These are phyloP conservation scores for Harpagoxenus sublaevis DNA, from an alignment of 2,888 invertebrate species.

Conservation along the genomic window DNA sequence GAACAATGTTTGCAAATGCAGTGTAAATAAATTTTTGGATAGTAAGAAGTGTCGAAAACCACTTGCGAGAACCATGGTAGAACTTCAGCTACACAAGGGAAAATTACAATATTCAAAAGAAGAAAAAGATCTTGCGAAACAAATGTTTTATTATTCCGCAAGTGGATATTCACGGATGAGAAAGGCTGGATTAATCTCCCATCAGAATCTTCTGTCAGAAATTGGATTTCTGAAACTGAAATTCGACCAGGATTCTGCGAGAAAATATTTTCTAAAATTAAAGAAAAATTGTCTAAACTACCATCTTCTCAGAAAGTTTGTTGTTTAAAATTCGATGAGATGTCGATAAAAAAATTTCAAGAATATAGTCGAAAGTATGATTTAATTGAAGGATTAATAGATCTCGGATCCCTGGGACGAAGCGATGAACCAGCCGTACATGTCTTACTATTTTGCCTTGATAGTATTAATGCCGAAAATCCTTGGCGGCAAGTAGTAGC, in stretches of 20 bases:
- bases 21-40: neutral
- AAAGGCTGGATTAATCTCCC: slow-evolving; percentile 5
- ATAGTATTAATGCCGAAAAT: slow-evolving; percentile 3
- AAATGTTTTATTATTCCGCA: slow-evolving; percentile 2
- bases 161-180: neutral
- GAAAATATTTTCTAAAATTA: neutral
- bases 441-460: neutral
- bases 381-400: neutral
- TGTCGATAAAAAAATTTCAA: slow-evolving; percentile 10
- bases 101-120: neutral
- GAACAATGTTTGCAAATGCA: neutral
- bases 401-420: neutral
- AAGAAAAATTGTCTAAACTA: neutral
- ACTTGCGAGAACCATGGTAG: neutral
- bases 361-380: neutral
- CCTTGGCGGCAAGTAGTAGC: slow-evolving; percentile 10
- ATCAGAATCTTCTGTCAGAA: neutral
- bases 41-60: neutral
- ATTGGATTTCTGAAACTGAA: slow-evolving; percentile 11
- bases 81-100: neutral
- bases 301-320: neutral
- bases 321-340: neutral
- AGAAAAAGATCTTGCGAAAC: neutral
- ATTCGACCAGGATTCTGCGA: slow-evolving; percentile 11
- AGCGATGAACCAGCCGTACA: neutral